Conservation (phyloP, 2,888 invertebrate genomes). For the Acanthoscelides obtectus region DNA sequence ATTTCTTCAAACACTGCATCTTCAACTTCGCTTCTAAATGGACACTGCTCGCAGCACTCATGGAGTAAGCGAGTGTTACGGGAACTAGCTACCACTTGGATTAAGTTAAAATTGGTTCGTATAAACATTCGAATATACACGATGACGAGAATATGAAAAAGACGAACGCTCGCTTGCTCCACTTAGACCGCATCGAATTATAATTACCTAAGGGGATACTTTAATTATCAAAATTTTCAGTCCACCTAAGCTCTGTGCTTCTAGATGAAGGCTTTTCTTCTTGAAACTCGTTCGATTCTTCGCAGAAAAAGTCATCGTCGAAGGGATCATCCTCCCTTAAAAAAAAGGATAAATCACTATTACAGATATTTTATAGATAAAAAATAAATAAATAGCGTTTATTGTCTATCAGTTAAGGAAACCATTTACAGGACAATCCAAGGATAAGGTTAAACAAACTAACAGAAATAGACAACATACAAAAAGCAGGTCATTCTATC, state of each 20-base stretch:
- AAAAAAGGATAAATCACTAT: too few species aligned
- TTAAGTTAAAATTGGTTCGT: neutral
- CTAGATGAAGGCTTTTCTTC: slow-evolving; percentile 26
- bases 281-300: slow-evolving; percentile 37
- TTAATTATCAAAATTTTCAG: slow-evolving; percentile 47
- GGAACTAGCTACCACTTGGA: neutral
- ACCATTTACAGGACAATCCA: too few species aligned
- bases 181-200: neutral
- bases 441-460: too few species aligned
- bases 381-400: too few species aligned
- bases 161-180: neutral
- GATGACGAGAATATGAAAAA: neutral
- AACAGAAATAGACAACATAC: too few species aligned
- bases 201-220: neutral
- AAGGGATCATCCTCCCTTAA: slow-evolving; percentile 73
- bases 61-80: neutral
- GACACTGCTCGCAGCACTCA: neutral
- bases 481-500: too few species aligned
- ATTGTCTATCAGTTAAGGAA: too few species aligned
- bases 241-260: slow-evolving; percentile 45
- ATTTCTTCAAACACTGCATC: neutral
- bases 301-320: slow-evolving; percentile 79
- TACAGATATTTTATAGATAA: too few species aligned
- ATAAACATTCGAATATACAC: neutral
- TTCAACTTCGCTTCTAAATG: neutral